A percentile compares a stretch with the other conserved stretches of the same genome.
phyloP scores from a whole-genome alignment of 2,797 vertebrate species.

The Sebastes trivittatus region DNA sequence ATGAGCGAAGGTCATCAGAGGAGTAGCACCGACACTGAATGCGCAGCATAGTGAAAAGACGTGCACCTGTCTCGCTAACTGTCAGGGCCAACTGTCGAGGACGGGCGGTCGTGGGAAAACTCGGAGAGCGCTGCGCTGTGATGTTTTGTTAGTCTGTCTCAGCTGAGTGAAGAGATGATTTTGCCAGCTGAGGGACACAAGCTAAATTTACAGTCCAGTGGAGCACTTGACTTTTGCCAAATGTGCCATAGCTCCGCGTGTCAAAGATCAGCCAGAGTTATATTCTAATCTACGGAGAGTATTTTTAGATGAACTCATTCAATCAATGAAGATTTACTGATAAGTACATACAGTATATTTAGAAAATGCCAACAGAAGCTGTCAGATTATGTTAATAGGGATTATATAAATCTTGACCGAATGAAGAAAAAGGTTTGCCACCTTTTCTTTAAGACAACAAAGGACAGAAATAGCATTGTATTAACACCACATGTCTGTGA shows the following conservation, averaged over 20 bases:
- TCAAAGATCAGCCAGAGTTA: slow-evolving; percentile 35
- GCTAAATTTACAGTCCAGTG: slow-evolving; percentile 61
- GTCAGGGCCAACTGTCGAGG: slow-evolving; percentile 68
- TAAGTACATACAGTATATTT: background rate
- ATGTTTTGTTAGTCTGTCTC: slow-evolving; percentile 62
- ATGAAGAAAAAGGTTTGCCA: background rate
- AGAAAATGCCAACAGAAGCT: background rate
- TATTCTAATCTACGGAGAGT: background rate
- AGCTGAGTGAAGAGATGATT: slow-evolving; percentile 64
- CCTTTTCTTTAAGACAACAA: background rate
- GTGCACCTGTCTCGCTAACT: slow-evolving; percentile 70
- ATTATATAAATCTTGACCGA: background rate
- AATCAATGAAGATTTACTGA: background rate
- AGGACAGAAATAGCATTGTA: background rate
- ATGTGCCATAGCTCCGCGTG: slow-evolving; percentile 14
- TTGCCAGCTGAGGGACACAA: slow-evolving; percentile 56
- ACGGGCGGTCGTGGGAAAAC: slow-evolving; percentile 76
- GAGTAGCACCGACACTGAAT: slow-evolving; percentile 34
- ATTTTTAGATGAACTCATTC: slow-evolving; percentile 26
- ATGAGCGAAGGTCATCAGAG: slow-evolving; percentile 59
- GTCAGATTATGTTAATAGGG: background rate
- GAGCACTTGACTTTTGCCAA: slow-evolving; percentile 36
- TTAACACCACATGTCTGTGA: background rate
- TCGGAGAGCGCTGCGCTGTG: slow-evolving; percentile 14
- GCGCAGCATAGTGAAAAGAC: slow-evolving; percentile 54